Conservation (phyloP, 2,797 vertebrate species). For the Agapornis canus region DNA sequence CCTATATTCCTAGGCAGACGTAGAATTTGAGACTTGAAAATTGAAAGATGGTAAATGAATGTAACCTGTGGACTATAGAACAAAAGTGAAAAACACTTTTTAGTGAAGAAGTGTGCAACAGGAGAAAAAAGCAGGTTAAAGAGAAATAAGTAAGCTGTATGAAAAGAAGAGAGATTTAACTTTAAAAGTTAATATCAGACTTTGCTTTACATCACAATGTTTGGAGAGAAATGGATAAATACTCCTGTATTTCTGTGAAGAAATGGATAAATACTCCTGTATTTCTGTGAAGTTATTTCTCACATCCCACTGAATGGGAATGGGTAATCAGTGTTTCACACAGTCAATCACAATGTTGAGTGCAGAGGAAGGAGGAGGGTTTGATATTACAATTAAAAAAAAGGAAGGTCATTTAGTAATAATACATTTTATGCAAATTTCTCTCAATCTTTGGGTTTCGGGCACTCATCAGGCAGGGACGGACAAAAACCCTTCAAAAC, state of each 20-base stretch:
- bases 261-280: background rate
- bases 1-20: background rate
- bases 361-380: background rate
- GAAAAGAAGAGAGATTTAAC: background rate
- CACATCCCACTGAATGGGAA: background rate
- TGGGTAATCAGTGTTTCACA: background rate
- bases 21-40: background rate
- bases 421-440: background rate
- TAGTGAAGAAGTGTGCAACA: background rate
- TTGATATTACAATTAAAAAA: background rate
- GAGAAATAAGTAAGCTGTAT: background rate
- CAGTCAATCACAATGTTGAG: background rate
- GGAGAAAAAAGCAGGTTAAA: background rate
- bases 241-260: background rate
- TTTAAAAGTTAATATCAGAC: background rate
- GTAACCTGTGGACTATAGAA: background rate
- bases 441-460: background rate
- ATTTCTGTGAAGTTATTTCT: background rate
- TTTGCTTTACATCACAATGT: background rate
- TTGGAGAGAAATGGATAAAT: background rate
- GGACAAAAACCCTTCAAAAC: background rate
- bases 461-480: background rate
- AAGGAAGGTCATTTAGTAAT: background rate
- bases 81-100: background rate
- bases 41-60: background rate